Base-by-base conservation (phyloP, 2,888 invertebrate species). In the Microctonus brassicae region DNA sequence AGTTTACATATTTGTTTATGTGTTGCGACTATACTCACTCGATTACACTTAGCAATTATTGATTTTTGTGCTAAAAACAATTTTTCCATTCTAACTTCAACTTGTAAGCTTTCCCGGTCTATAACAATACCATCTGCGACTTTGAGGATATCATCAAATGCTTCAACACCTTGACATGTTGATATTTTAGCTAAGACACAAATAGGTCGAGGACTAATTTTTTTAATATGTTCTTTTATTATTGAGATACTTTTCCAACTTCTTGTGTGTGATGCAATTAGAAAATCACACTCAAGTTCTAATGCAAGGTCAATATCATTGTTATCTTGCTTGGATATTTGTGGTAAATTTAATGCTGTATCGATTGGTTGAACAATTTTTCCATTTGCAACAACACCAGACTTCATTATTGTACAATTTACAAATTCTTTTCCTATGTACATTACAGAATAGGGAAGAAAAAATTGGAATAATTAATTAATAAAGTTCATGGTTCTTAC, bases 81-180 rank as follows among this genome's bases (percentile, higher is more conserved):
- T 77, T 90, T 90, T 57, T 90, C 89, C 0, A 88, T 87, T 0
- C 88, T 86, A 7, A 91, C 87, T 22, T 90, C 90, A 0, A 90
- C 88, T 33, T 89, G 89, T 9, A 91, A 78, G 75, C 89, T 89
- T 77, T 89, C 88, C 78, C 94, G 89, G 20, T 94, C 93, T 58
- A 94, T 90, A 89, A 94, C 91, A 20, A 94, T 88, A 42, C 92
- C 94, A 84, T 93, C 91, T 0, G 91, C 85, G 17, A 86, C 90
- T 83, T 90, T 84, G 53, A 91, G 86, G 74, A 91, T 90, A 73
- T 90, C 90, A 77, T 91, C 90, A 70, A 91, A 89, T 77, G 86
- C 87, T 58, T 88, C 84, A 1, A 84, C 68, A 11, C 81, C 84
- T 22, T 78, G 80, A 20, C 72, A 76, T n/a, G 79, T 75, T 6